These are phyloP conservation scores for Phrixothrix hirtus DNA, from an alignment of 2,888 invertebrate genomes.

Conservation along the genomic window DNA sequence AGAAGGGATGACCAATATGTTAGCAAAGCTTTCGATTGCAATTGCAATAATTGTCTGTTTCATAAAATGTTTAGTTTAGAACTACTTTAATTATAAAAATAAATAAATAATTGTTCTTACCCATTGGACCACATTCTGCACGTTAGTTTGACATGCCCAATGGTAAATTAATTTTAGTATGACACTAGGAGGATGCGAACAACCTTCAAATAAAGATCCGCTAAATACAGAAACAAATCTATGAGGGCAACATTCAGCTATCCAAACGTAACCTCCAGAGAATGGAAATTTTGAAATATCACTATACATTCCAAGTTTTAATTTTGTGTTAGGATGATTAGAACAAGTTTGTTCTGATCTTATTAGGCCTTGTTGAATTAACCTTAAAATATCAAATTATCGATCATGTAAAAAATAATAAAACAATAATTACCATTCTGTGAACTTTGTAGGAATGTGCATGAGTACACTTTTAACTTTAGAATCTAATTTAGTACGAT, in stretches of 20 bases:
- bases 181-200: conserved; percentile 81
- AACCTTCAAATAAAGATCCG: conserved; percentile 84
- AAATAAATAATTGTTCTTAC: conserved; percentile 59
- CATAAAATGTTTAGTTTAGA: too few relatives aligned
- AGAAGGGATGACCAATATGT: too few relatives aligned
- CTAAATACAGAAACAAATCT: conserved; percentile 85
- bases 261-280: conserved; percentile 91
- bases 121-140: conserved; percentile 88
- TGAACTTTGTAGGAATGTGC: conserved; percentile 81
- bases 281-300: conserved; percentile 83
- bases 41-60: too few relatives aligned
- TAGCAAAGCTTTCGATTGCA: too few relatives aligned
- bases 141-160: conserved; percentile 90
- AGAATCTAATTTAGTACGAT: conserved; percentile 69
- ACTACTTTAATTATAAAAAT: too few relatives aligned
- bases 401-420: too few relatives aligned
- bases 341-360: conserved; percentile 78
- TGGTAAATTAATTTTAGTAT: conserved; percentile 85
- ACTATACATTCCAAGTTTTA: conserved; percentile 84
- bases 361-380: conserved; percentile 82
- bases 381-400: too few relatives aligned
- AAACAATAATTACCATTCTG: conserved; percentile 87
- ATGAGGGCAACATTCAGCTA: conserved; percentile 83
- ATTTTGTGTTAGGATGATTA: conserved; percentile 67
- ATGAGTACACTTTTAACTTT: conserved; percentile 83